These are phyloP conservation scores for Sinocyclocheilus anophthalmus DNA, from an alignment of 2,113 vertebrate species.

Conservation along the genomic window DNA sequence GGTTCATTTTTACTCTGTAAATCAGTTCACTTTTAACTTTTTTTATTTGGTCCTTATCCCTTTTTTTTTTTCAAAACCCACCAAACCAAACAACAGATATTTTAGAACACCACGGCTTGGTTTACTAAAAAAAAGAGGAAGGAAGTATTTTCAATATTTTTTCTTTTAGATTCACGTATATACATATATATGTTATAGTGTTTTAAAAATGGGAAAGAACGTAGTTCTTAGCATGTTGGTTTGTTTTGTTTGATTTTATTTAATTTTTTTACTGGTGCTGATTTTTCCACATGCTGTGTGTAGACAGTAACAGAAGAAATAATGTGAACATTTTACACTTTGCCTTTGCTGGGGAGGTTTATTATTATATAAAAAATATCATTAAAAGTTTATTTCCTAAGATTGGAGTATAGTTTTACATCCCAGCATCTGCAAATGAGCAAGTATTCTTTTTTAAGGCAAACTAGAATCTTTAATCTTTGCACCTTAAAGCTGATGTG, in stretches of 20 bases:
- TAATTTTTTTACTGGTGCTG: conserved; percentile 70
- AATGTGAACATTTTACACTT: conserved; percentile 80
- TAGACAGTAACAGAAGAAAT: conserved; percentile 69
- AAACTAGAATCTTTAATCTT: conserved; percentile 68
- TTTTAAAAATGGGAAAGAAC: conserved; percentile 78
- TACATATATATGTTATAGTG: conserved; percentile 83
- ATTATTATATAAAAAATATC: conserved; percentile 65
- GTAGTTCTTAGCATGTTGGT: conserved; percentile 77
- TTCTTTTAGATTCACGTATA: conserved; percentile 78
- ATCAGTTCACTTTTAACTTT: conserved; percentile 72
- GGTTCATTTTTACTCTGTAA: conserved; percentile 70
- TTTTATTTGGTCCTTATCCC: conserved; percentile 67
- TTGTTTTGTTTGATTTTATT: conserved; percentile 55
- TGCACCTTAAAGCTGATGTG: conserved; percentile 76
- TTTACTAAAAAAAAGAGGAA: conserved; percentile 80
- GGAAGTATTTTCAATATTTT: conserved; percentile 83
- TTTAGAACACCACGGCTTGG: conserved; percentile 82
- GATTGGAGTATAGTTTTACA: conserved; percentile 66
- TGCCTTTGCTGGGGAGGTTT: conserved; percentile 72
- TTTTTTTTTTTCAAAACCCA: conserved; percentile 77
- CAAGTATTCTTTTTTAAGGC: conserved; percentile 63
- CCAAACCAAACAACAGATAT: conserved; percentile 80
- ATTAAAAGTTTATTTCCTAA: conserved; percentile 64
- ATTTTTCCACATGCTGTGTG: conserved; percentile 69
- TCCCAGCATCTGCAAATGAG: conserved; percentile 57